Conservation (phyloP, 1,140 invertebrate genomes). For the Araneus ventricosus region DNA sequence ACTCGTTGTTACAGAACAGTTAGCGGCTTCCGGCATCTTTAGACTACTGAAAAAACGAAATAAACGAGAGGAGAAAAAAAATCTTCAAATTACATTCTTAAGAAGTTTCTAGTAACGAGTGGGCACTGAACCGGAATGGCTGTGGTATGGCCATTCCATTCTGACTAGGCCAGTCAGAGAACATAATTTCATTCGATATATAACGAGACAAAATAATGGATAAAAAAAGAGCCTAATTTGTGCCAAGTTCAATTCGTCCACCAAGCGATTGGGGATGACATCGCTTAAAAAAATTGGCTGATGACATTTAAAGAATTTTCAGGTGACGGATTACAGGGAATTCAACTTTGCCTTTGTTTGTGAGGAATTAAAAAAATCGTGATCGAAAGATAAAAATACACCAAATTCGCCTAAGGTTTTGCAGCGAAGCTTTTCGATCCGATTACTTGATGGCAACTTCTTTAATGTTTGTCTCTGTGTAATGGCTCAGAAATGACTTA, state of each 20-base stretch:
- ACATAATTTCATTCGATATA: conserved; percentile 20
- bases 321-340: conserved; percentile 32
- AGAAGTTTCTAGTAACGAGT: not conserved
- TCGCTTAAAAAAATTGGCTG: conserved; percentile 2
- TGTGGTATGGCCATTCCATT: no score
- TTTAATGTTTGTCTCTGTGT: not conserved
- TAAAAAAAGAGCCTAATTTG: not conserved
- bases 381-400: not conserved
- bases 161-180: not conserved
- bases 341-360: not conserved
- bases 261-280: not conserved
- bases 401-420: not conserved
- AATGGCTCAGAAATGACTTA: not conserved
- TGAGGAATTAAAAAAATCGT: conserved; percentile 19
- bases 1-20: not conserved
- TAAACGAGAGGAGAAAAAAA: not conserved
- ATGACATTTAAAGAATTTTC: conserved; percentile 13
- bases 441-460: not conserved
- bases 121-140: conserved; percentile 35
- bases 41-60: not conserved
- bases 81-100: not conserved
- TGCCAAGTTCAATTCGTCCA: conserved; percentile 22
- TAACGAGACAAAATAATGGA: not conserved
- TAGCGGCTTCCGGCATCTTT: not conserved
- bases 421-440: not conserved